Evolutionary conservation across 2,797 vertebrate genomes (phyloP).

Genomic region (Acipenser transmontanus): DNA sequence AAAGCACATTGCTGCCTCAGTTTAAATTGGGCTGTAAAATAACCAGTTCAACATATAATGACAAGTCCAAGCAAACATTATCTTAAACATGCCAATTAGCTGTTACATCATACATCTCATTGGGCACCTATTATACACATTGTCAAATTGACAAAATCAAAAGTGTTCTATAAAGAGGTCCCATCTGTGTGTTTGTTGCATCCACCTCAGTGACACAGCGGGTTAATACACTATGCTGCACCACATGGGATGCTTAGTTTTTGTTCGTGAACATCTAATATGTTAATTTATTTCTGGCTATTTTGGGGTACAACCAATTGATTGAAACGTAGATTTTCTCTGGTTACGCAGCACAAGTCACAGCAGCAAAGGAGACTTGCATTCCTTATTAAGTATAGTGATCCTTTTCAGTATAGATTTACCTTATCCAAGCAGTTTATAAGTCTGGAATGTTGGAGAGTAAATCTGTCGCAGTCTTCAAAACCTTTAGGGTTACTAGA

Average conservation of each 20-base stretch:
- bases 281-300: background rate
- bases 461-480: too few relatives aligned
- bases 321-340: background rate
- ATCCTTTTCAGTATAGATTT: background rate
- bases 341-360: background rate
- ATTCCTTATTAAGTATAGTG: background rate
- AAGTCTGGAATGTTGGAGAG: too few relatives aligned
- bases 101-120: conserved; percentile 18
- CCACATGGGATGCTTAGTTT: too few relatives aligned
- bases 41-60: conserved; percentile 43
- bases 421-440: background rate
- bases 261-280: background rate
- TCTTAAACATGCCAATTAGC: conserved; percentile 61
- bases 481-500: too few relatives aligned
- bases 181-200: background rate
- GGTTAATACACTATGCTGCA: too few relatives aligned
- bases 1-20: conserved; percentile 48
- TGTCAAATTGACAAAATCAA: background rate
- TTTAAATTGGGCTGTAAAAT: conserved; percentile 46
- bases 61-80: conserved; percentile 56
- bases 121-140: background rate
- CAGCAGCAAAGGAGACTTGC: too few relatives aligned
- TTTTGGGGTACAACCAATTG: background rate
- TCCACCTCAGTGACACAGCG: background rate
- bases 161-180: too few relatives aligned